phyloP scores from a whole-genome alignment of 2,888 invertebrate genomes.

The Cryptocheilus praepositus region DNA sequence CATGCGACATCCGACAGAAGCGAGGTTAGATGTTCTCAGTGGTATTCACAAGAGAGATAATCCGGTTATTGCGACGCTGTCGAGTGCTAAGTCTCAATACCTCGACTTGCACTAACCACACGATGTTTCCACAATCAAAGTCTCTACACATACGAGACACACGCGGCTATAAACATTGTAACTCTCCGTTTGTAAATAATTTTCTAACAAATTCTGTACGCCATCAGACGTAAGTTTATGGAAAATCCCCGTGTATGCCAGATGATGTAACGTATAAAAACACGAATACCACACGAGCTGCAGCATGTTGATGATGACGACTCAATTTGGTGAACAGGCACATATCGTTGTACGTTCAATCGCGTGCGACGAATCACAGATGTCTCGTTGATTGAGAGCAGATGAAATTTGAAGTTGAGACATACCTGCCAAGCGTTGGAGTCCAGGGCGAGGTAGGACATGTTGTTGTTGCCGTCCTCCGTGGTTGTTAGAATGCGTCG shows the following conservation, averaged over 20 bases:
- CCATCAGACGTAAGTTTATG: too few species aligned
- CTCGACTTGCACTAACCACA: not conserved
- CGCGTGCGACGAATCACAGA: too few species aligned
- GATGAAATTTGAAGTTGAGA: slow-evolving; percentile 20
- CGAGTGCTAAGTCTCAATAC: slow-evolving; percentile 21
- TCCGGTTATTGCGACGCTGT: slow-evolving; percentile 40
- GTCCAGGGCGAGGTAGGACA: slow-evolving; percentile 75
- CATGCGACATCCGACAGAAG: slow-evolving; percentile 54
- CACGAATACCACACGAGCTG: too few species aligned
- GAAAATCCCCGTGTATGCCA: too few species aligned
- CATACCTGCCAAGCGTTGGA: slow-evolving; percentile 76
- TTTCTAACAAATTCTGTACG: not conserved
- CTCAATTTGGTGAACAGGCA: too few species aligned
- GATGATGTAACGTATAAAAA: too few species aligned
- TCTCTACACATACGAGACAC: not conserved
- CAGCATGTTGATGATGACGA: too few species aligned
- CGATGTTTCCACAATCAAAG: not conserved
- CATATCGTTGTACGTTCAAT: too few species aligned
- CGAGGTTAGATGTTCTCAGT: slow-evolving; percentile 42
- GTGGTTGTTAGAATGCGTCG: slow-evolving; percentile 42
- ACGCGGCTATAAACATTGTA: too few species aligned
- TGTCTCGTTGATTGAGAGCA: too few species aligned
- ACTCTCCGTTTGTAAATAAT: too few species aligned
- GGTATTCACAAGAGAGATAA: slow-evolving; percentile 53
- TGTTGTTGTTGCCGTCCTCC: slow-evolving; percentile 63